Evolutionary conservation across 2,113 vertebrate species (phyloP), one percentile per base, ranked within the genome.

Genomic region (Rhea americana): DNA sequence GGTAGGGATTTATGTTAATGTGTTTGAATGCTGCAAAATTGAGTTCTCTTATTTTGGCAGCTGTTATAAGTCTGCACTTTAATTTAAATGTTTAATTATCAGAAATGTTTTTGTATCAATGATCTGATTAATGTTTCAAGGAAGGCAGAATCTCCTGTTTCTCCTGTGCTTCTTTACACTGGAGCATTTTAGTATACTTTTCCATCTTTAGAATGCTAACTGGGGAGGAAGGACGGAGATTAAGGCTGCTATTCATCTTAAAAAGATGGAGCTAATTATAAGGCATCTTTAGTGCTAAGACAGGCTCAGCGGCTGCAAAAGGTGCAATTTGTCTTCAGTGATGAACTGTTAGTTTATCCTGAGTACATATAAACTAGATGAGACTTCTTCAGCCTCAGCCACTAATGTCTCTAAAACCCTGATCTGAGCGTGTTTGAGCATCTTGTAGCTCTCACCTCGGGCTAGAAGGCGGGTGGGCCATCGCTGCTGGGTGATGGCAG

Each of bases 21-120:
- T 56, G 55, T 22, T 76, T n/a, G 66, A 68, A 62, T 45, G 90
- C 73, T 93, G 58, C 28, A 78, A 65, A 79, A 68, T 20, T 30
- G 37, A 72, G 11, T 75, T 87, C 11, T 85, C 17, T 63, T 74
- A 13, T 82, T 92, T 75, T 51, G 73, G 65, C 68, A 91, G 51
- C 74, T 73, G 53, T 56, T 82, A 35, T 62, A 13, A 53, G 58
- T 62, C 47, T 50, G 81, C 85, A 18, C 28, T 82, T 26, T 85
- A 84, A 70, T 84, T 88, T 79, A 84, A 79, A 58, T 83, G 22
- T 50, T 90, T 90, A 88, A 88, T 75, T 79, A 79, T 51, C 37
- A 48, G 70, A 75, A 50, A 28, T 78, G 1, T 22, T 28, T 35
- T 48, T 43, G 74, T 80, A 20, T 59, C 47, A 32, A 21, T 68